These are phyloP conservation scores for Drosophila funebris DNA, from an alignment of 1,140 invertebrate genomes.

Conservation along the genomic window DNA sequence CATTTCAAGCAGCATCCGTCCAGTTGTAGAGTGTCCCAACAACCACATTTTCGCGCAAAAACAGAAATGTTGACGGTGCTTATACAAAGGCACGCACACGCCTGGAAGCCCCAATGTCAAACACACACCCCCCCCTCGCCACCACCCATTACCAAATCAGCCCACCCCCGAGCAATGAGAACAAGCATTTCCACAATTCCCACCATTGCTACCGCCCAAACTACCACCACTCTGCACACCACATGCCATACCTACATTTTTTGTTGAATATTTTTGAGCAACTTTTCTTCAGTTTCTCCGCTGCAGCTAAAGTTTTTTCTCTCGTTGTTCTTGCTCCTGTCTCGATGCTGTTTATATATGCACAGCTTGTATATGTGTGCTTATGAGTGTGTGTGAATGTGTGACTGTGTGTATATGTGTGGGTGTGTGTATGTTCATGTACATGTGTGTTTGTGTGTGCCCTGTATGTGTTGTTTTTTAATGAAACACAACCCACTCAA, in stretches of 20 bases:
- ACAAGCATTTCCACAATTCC: slow-evolving; percentile 1
- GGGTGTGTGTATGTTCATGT: too few relatives aligned
- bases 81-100: slow-evolving; percentile 54
- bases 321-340: slow-evolving; percentile 1
- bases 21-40: slow-evolving; percentile 20
- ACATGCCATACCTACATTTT: slow-evolving; percentile 63
- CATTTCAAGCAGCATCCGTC: neutral
- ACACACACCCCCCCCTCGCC: slow-evolving; percentile 13
- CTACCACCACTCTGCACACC: slow-evolving; percentile 9
- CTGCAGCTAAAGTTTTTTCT: slow-evolving; percentile 51
- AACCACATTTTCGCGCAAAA: slow-evolving; percentile 70
- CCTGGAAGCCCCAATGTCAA: slow-evolving; percentile 10
- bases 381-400: neutral
- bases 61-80: slow-evolving; percentile 45
- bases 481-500: slow-evolving; percentile 75
- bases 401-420: neutral
- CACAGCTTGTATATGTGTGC: neutral
- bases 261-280: slow-evolving; percentile 65
- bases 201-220: neutral
- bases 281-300: slow-evolving; percentile 68
- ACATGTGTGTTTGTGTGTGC: slow-evolving; percentile 1
- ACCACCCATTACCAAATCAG: slow-evolving; percentile 6
- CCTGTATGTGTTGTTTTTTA: slow-evolving; percentile 60
- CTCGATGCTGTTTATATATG: slow-evolving; percentile 14
- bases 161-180: neutral